A percentile compares a stretch with the other conserved stretches of the same genome.
phyloP scores from a whole-genome alignment of 2,113 vertebrate species.

The Halcyon senegalensis region DNA sequence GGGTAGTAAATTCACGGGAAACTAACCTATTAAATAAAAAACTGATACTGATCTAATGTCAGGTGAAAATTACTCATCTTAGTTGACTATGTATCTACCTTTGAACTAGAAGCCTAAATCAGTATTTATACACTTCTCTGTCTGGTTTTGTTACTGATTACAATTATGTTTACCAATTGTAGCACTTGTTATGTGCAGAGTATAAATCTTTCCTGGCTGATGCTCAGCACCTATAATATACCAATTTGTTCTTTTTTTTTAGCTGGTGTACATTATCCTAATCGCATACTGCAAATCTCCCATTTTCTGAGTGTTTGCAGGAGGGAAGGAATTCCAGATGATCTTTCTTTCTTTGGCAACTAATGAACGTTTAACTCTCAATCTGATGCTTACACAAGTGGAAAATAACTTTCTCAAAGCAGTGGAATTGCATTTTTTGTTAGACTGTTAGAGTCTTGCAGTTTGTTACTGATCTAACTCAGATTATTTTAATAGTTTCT shows the following conservation, averaged over 20 bases:
- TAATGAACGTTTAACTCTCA: neutral
- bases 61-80: neutral
- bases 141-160: neutral
- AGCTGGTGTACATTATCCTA: neutral
- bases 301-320: neutral
- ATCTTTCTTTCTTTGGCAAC: neutral
- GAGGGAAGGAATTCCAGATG: neutral
- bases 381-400: neutral
- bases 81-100: neutral
- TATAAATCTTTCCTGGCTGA: neutral
- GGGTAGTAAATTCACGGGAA: neutral
- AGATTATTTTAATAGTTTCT: neutral
- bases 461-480: neutral
- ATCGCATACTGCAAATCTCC: neutral
- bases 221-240: neutral
- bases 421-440: neutral
- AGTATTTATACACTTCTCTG: neutral
- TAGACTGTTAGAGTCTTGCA: neutral
- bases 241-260: neutral
- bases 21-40: neutral
- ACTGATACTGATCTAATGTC: neutral
- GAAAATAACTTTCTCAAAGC: neutral
- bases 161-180: neutral
- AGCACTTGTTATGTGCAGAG: fast-evolving
- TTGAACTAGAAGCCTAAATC: neutral